phyloP scores from a whole-genome alignment of 2,888 invertebrate species.

The Lamproptera curius region DNA sequence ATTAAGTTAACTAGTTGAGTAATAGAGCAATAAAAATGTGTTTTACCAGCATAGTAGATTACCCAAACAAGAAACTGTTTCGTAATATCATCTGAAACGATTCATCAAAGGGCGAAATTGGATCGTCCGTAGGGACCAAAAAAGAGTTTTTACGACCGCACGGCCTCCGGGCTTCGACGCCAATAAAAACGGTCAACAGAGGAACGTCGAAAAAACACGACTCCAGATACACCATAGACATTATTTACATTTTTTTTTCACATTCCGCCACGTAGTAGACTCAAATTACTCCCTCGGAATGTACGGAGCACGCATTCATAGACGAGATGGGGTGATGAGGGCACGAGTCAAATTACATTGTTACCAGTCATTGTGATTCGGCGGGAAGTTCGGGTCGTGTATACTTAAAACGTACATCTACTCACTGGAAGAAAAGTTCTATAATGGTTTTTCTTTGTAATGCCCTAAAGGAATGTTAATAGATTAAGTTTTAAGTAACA shows the following conservation, averaged over 20 bases:
- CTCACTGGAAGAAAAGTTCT: too few species aligned
- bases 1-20: too few species aligned
- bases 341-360: background rate
- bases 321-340: conserved; percentile 5
- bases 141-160: conserved; percentile 51
- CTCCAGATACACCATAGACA: conserved; percentile 55
- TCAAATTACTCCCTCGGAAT: conserved; percentile 72
- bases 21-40: too few species aligned
- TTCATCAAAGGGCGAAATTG: background rate
- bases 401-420: too few species aligned
- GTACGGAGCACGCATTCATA: conserved; percentile 42
- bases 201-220: conserved; percentile 48
- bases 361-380: conserved; percentile 20
- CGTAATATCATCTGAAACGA: background rate
- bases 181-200: conserved; percentile 57
- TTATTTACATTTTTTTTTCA: conserved; percentile 60
- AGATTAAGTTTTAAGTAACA: too few species aligned
- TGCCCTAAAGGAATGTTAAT: too few species aligned
- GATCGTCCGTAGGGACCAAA: conserved; percentile 8
- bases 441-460: too few species aligned
- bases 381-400: too few species aligned
- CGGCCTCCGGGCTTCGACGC: conserved; percentile 47
- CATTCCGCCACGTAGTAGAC: conserved; percentile 53
- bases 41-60: background rate
- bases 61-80: background rate